phyloP scores from a whole-genome alignment of 2,113 vertebrate genomes.

The Tonatia bakeri region DNA sequence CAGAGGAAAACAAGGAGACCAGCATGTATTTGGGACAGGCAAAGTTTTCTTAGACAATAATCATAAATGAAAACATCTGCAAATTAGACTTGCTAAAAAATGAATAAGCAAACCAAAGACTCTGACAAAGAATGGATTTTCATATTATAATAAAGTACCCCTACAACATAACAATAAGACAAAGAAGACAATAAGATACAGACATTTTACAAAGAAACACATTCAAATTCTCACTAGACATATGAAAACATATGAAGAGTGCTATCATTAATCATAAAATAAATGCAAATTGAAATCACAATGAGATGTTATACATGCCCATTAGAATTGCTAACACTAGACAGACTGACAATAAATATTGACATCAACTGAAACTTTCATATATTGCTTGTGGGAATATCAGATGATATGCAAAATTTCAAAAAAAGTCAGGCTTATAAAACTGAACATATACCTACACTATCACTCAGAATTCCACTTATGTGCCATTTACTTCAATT shows the following conservation, averaged over 20 bases:
- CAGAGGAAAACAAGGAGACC: background rate
- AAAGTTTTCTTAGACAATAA: background rate
- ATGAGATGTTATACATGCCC: background rate
- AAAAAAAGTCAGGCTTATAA: background rate
- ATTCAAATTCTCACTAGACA: background rate
- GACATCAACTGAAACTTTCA: background rate
- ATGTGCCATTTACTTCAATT: background rate
- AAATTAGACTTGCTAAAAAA: background rate
- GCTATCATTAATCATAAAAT: background rate
- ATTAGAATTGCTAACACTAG: background rate
- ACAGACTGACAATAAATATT: background rate
- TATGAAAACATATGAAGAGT: background rate
- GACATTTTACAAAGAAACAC: background rate
- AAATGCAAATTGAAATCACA: background rate
- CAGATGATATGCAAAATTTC: background rate
- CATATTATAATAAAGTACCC: background rate
- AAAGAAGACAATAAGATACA: background rate
- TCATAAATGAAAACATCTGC: background rate
- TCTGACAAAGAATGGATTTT: background rate
- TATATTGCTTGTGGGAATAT: background rate
- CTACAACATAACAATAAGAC: background rate
- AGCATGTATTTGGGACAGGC: background rate
- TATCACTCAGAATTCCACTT: background rate
- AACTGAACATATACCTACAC: background rate
- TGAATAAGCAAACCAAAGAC: background rate